A percentile compares a stretch with the other conserved stretches of the same genome.
Evolutionary conservation across 2,888 invertebrate genomes (phyloP).

Genomic region (Conops quadrifasciatus): DNA sequence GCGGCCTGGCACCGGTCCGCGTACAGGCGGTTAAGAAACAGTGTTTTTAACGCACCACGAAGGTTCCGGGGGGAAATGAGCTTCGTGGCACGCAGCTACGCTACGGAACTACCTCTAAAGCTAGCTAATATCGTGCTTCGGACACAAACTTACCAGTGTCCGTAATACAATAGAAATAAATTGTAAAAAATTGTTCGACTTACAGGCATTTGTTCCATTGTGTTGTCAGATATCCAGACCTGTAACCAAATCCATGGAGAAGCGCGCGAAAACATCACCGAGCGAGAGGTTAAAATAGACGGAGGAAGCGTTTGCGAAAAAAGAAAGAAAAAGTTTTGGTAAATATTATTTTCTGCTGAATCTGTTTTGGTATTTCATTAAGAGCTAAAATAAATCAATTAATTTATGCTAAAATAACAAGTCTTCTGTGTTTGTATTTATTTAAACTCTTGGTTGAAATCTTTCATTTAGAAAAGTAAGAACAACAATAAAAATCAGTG

Average conservation of each 20-base stretch:
- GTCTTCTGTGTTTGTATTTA: neutral
- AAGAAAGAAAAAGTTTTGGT: slow-evolving; percentile 56
- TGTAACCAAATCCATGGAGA: slow-evolving; percentile 59
- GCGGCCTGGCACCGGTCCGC: no score
- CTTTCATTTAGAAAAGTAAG: slow-evolving; percentile 44
- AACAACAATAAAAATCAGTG: slow-evolving; percentile 54
- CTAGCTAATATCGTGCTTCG: no score
- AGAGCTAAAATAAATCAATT: slow-evolving; percentile 17
- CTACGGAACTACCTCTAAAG: no score
- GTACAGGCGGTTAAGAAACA: no score
- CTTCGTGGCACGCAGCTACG: no score
- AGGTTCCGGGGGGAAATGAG: no score
- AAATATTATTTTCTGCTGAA: slow-evolving; percentile 59
- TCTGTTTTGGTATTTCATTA: slow-evolving; percentile 65
- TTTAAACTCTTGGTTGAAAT: no score
- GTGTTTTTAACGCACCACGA: no score
- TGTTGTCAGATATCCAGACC: slow-evolving; percentile 81
- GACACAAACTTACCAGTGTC: no score
- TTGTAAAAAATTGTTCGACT: slow-evolving; percentile 62
- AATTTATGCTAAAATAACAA: slow-evolving; percentile 22
- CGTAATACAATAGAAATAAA: neutral
- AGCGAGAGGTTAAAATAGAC: slow-evolving; percentile 21
- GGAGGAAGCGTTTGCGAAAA: slow-evolving; percentile 33
- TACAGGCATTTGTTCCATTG: slow-evolving; percentile 83
- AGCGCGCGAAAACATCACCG: slow-evolving; percentile 5